Conservation (phyloP, 2,797 vertebrate species). For the Heteromormyrus szaboi region DNA sequence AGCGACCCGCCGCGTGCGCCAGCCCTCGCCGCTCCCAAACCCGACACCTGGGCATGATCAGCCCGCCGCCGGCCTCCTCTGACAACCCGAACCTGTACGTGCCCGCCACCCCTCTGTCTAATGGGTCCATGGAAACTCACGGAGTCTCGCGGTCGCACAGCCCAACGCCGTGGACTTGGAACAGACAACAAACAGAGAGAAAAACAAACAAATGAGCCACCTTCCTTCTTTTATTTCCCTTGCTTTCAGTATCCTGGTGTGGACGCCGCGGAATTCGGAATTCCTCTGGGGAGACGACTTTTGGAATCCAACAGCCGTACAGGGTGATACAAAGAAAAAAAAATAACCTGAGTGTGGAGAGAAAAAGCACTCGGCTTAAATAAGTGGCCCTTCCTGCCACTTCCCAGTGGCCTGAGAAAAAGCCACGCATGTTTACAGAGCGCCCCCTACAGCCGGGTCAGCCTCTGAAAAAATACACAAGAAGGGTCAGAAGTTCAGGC, state of each 20-base stretch:
- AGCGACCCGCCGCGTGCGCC: too few species aligned
- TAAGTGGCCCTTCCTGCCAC: constrained; percentile 44
- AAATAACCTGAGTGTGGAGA: constrained; percentile 6
- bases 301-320: constrained; percentile 41
- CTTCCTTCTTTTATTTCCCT: not conserved
- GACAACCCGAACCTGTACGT: constrained; percentile 54
- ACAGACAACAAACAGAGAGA: not conserved
- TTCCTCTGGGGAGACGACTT: constrained; percentile 44
- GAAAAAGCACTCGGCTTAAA: constrained; percentile 36
- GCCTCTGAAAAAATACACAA: constrained; percentile 57
- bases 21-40: constrained; percentile 45
- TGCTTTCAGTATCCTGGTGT: not conserved
- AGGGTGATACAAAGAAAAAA: constrained; percentile 5
- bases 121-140: constrained; percentile 37
- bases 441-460: constrained; percentile 40
- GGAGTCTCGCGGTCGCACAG: constrained; percentile 23
- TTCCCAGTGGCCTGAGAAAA: constrained; percentile 35
- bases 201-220: not conserved
- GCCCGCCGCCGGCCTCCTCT: constrained; percentile 63
- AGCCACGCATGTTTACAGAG: constrained; percentile 51
- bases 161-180: not conserved
- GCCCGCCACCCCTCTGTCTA: constrained; percentile 46
- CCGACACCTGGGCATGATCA: constrained; percentile 57
- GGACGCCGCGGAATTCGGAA: constrained; percentile 16
- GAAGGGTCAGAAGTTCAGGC: constrained; percentile 55